Conservation (phyloP, 1,140 invertebrate genomes). For the Harlomillsia oculata region DNA sequence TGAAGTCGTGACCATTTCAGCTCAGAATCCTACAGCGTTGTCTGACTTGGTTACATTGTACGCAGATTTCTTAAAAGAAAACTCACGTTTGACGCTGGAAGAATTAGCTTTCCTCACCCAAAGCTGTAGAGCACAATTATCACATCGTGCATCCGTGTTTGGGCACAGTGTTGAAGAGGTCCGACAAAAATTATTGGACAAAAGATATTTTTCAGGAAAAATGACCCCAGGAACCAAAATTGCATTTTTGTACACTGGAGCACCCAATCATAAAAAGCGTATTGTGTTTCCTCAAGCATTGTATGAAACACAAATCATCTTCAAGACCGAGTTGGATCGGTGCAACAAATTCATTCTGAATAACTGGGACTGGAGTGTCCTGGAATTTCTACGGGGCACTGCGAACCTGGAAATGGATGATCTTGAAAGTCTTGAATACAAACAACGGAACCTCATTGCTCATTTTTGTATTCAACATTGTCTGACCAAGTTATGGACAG, state of each 20-base stretch:
- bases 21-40: neutral
- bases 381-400: too few species aligned
- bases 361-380: too few species aligned
- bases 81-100: neutral
- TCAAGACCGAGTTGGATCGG: too few species aligned
- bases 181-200: neutral
- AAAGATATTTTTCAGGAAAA: neutral
- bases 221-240: neutral
- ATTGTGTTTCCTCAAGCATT: too few species aligned
- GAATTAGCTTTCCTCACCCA: neutral
- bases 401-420: too few species aligned
- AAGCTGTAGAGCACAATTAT: neutral
- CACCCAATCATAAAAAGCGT: too few species aligned
- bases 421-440: too few species aligned
- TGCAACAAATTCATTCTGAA: too few species aligned
- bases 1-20: neutral
- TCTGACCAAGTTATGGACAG: too few species aligned
- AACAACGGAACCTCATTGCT: too few species aligned
- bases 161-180: neutral
- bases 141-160: neutral
- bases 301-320: too few species aligned
- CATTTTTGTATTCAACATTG: too few species aligned
- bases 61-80: neutral
- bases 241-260: neutral
- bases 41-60: neutral